phyloP scores from a whole-genome alignment of 1,140 invertebrate species.

The Drosophila funebris region DNA sequence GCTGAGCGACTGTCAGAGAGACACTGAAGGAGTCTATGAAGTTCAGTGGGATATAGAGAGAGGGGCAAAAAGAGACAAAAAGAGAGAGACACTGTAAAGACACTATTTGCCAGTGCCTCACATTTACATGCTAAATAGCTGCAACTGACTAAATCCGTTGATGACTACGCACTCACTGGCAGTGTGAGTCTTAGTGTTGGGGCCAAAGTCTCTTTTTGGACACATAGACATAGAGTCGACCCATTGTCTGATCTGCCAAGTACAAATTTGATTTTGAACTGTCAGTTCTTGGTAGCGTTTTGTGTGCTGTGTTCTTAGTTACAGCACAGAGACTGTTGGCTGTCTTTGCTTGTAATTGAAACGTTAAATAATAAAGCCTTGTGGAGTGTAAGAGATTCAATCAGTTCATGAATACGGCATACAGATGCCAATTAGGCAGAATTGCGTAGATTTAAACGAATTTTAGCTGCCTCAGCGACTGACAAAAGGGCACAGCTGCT shows the following conservation, averaged over 20 bases:
- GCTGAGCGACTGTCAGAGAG: conserved; percentile 2
- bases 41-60: background rate
- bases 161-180: conserved; percentile 27
- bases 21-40: too few species aligned
- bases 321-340: conserved; percentile 1
- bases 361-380: conserved; percentile 78
- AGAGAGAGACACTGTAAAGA: background rate
- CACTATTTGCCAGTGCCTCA: conserved; percentile 68
- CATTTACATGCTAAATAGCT: conserved; percentile 81
- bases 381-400: conserved; percentile 73
- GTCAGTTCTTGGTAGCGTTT: conserved; percentile 11
- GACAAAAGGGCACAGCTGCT: conserved; percentile 28
- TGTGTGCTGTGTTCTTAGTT: background rate
- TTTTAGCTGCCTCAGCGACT: conserved; percentile 28
- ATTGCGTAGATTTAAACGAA: conserved; percentile 50
- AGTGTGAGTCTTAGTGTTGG: too few species aligned
- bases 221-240: conserved; percentile 3
- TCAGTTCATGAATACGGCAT: conserved; percentile 62
- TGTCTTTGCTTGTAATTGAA: conserved; percentile 73
- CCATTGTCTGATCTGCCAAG: conserved; percentile 47
- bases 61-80: background rate
- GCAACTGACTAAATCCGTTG: conserved; percentile 55
- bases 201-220: conserved; percentile 13
- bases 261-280: conserved; percentile 63
- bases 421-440: conserved; percentile 61